phyloP scores from a whole-genome alignment of 2,888 invertebrate species.

The Drosophila gaucha region DNA sequence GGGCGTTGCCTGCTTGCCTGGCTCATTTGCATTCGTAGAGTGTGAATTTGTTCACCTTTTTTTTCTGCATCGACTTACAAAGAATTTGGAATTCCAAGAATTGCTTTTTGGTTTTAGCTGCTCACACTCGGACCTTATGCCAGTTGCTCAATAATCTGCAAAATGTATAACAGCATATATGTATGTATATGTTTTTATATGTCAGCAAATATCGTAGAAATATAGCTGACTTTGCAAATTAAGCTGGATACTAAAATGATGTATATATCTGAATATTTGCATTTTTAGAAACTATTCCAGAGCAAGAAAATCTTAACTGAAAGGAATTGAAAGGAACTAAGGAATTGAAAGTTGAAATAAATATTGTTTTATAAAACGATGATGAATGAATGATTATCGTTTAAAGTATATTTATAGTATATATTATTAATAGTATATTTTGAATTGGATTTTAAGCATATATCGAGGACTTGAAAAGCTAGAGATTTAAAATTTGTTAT shows the following conservation, averaged over 20 bases:
- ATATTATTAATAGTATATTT: no score
- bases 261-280: not conserved
- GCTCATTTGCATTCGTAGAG: conserved; percentile 57
- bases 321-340: no score
- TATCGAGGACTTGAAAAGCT: no score
- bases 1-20: conserved; percentile 4
- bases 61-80: conserved; percentile 53
- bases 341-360: not conserved
- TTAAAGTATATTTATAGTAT: no score
- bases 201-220: no score
- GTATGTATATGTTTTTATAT: not conserved
- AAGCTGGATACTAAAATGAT: not conserved
- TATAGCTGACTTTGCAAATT: no score
- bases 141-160: conserved; percentile 26
- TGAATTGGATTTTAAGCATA: no score
- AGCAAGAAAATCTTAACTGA: no score
- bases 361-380: no score
- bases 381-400: no score
- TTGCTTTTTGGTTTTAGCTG: conserved; percentile 44
- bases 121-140: not conserved
- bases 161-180: not conserved
- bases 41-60: conserved; percentile 67
- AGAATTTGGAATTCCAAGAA: conserved; percentile 65
- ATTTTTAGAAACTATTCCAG: not conserved
- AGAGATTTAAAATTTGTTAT: no score